A percentile compares a stretch with the other conserved stretches of the same genome.
These are phyloP conservation scores for Pachycephala philippinensis DNA, from an alignment of 2,113 vertebrate genomes.

Conservation along the genomic window DNA sequence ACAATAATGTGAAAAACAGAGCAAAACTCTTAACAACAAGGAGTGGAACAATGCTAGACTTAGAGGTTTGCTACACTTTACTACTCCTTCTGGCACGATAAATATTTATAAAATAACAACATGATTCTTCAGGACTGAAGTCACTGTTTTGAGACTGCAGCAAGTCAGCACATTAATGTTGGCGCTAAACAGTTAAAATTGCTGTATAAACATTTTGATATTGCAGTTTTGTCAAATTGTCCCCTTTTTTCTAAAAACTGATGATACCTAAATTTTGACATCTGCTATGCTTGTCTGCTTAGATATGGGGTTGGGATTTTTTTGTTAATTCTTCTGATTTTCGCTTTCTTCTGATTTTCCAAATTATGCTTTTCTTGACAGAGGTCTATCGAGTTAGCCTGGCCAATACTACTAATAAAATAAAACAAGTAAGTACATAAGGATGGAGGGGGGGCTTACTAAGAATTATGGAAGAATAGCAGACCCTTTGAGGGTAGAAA, in stretches of 20 bases:
- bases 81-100: neutral
- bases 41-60: neutral
- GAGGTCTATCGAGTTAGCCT: neutral
- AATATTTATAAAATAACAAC: neutral
- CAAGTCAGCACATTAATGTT: neutral
- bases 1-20: neutral
- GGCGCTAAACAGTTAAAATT: neutral
- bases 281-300: neutral
- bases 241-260: neutral
- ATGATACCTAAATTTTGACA: neutral
- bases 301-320: neutral
- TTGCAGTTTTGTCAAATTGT: neutral
- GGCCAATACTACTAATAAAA: neutral
- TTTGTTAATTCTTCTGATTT: neutral
- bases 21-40: neutral
- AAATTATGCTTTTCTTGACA: neutral
- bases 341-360: neutral
- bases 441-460: no score
- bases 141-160: neutral
- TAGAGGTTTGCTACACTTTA: neutral
- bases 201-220: neutral
- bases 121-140: neutral
- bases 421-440: neutral
- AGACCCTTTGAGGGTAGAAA: neutral
- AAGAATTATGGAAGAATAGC: neutral